Conservation (phyloP, 2,113 vertebrate genomes). For the Porphyrio hochstetteri region DNA sequence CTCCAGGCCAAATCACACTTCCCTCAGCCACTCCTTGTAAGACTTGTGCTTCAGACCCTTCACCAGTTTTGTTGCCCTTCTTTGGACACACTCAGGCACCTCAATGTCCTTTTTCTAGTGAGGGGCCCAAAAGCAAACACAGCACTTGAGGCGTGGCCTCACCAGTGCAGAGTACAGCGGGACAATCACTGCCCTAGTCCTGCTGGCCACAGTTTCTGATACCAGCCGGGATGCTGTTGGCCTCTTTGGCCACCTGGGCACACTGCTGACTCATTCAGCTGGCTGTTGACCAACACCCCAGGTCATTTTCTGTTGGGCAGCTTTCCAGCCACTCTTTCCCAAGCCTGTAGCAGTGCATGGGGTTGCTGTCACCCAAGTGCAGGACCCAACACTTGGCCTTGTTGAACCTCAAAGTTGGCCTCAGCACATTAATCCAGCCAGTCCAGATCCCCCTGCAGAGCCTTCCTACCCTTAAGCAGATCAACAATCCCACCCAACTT, state of each 20-base stretch:
- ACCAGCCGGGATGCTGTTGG: not conserved
- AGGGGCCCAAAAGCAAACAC: not conserved
- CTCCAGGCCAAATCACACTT: not conserved
- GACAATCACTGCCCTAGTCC: rapidly evolving
- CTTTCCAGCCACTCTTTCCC: not conserved
- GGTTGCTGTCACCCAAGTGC: not conserved
- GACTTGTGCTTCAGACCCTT: not conserved
- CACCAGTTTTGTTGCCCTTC: rapidly evolving
- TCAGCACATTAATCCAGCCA: rapidly evolving
- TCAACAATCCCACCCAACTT: not conserved
- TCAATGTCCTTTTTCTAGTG: rapidly evolving
- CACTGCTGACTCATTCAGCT: not conserved
- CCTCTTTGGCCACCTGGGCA: not conserved
- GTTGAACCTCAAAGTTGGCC: not conserved
- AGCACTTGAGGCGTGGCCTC: rapidly evolving
- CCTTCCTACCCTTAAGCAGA: not conserved
- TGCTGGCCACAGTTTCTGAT: rapidly evolving
- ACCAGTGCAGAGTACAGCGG: rapidly evolving
- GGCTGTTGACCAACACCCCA: rapidly evolving
- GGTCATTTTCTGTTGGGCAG: rapidly evolving
- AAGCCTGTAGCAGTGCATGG: rapidly evolving
- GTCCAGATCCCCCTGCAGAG: not conserved
- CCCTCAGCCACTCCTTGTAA: not conserved
- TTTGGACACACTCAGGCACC: not conserved
- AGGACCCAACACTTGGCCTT: rapidly evolving